Conservation (phyloP, 1,140 invertebrate species). For the Drosophila ambigua region DNA sequence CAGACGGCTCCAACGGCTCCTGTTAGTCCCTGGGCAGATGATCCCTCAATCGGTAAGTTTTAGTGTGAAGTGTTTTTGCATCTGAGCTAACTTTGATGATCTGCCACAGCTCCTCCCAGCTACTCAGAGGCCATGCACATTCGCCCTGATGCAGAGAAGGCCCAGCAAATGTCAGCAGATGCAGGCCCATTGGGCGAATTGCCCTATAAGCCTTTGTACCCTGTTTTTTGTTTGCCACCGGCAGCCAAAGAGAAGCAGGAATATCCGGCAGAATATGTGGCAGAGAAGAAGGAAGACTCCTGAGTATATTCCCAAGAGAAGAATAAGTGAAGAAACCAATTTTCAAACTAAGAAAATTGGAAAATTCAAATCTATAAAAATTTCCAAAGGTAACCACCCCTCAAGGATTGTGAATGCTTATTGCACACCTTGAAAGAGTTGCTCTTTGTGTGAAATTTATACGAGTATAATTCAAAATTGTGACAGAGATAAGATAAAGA, state of each 20-base stretch:
- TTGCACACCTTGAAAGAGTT: background rate
- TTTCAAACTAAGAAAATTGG: background rate
- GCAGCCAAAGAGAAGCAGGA: constrained; percentile 6
- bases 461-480: constrained; percentile 35
- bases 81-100: background rate
- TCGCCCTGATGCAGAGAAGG: background rate
- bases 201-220: constrained; percentile 55
- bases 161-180: background rate
- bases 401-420: background rate
- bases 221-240: constrained; percentile 55
- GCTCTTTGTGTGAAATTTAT: constrained; percentile 4
- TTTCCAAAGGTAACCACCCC: background rate
- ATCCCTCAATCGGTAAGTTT: constrained; percentile 30
- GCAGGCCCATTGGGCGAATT: background rate
- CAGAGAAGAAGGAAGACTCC: constrained; percentile 6
- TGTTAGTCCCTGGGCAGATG: constrained; percentile 47
- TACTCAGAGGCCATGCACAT: constrained; percentile 66
- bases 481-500: constrained; percentile 67
- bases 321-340: constrained; percentile 8
- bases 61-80: too few species aligned
- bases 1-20: constrained; percentile 1
- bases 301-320: background rate
- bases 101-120: constrained; percentile 53
- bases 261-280: background rate
- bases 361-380: background rate